Percentiles rank a stretch among this genome's conserved stretches.
These are phyloP conservation scores for Bombus breviceps DNA, from an alignment of 1,140 invertebrate species.

Conservation along the genomic window DNA sequence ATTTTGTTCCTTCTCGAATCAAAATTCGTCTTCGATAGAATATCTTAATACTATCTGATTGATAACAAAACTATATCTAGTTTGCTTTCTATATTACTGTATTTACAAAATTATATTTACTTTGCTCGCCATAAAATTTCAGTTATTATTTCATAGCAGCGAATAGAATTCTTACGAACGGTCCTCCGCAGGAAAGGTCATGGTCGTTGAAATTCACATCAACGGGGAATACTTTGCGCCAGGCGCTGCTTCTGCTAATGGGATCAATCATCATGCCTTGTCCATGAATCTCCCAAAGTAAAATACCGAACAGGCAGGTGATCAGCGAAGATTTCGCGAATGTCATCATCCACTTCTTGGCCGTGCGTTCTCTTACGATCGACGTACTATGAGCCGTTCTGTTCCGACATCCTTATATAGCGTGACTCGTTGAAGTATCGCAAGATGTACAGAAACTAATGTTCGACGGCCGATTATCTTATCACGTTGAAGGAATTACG, in stretches of 20 bases:
- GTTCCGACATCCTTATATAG: not conserved
- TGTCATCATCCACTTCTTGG: not conserved
- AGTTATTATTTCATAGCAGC: not conserved
- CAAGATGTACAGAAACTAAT: not conserved
- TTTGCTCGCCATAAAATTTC: not conserved
- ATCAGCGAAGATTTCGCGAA: slow-evolving; percentile 23
- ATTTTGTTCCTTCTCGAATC: not conserved
- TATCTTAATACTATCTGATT: not conserved
- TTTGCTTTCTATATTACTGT: no score
- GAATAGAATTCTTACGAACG: slow-evolving; percentile 19
- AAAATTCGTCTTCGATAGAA: not conserved
- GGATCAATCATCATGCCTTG: slow-evolving; percentile 89
- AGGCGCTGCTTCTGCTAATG: slow-evolving; percentile 86
- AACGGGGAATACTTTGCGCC: slow-evolving; percentile 89
- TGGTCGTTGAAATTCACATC: slow-evolving; percentile 88
- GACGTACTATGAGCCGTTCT: not conserved
- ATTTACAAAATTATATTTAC: not conserved
- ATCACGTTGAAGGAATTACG: not conserved
- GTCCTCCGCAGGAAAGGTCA: slow-evolving; percentile 87
- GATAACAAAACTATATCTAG: not conserved
- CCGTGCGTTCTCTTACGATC: not conserved
- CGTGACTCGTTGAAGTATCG: not conserved
- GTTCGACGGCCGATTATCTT: not conserved
- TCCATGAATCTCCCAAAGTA: slow-evolving; percentile 73
- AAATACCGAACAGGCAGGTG: slow-evolving; percentile 19